Evolutionary conservation across 2,113 vertebrate species (phyloP).

Genomic region (Elaphurus davidianus): DNA sequence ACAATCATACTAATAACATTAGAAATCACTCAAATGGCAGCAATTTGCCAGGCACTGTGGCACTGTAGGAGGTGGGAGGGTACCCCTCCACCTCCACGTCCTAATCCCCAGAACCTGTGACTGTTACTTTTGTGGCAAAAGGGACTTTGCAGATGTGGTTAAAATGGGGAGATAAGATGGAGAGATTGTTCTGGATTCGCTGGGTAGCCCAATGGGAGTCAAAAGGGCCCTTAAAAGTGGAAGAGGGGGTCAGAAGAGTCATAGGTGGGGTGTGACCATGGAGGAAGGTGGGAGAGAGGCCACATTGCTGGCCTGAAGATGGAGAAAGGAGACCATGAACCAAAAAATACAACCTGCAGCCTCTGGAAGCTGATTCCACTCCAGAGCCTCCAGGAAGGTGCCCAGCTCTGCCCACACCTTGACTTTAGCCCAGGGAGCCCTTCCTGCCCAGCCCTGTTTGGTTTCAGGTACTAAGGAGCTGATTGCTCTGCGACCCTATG

Average conservation of each 20-base stretch:
- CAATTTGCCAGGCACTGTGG: not conserved
- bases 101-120: not conserved
- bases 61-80: not conserved
- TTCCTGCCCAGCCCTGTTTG: not conserved
- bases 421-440: not conserved
- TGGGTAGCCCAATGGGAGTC: not conserved
- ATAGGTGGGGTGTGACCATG: accelerated
- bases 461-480: not conserved
- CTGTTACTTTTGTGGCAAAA: not conserved
- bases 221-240: not conserved
- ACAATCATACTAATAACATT: not conserved
- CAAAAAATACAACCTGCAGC: accelerated
- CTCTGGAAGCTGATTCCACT: not conserved
- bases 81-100: no score
- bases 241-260: not conserved
- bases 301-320: no score
- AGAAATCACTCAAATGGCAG: not conserved
- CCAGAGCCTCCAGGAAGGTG: not conserved
- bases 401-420: not conserved
- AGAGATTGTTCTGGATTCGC: not conserved
- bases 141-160: not conserved
- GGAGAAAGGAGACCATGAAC: not conserved
- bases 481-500: not conserved
- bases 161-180: not conserved
- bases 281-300: not conserved